These are phyloP conservation scores for Archaeoteleia sp. DNA, from an alignment of 2,888 invertebrate species.

Conservation along the genomic window DNA sequence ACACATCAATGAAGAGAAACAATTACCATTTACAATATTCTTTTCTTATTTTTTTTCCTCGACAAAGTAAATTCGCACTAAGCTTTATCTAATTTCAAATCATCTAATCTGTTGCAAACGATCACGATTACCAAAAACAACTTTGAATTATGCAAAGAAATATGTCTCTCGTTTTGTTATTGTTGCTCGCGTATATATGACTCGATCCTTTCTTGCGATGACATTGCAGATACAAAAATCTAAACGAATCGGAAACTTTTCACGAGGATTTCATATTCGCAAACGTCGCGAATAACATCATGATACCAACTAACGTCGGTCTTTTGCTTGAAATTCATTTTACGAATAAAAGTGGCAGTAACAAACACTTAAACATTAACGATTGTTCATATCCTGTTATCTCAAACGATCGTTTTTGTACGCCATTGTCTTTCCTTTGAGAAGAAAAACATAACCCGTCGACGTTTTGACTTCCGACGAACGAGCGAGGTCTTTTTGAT, in stretches of 20 bases:
- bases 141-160: too few species aligned
- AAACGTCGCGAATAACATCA: background rate
- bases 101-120: conserved; percentile 9
- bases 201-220: conserved; percentile 8
- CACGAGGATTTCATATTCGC: background rate
- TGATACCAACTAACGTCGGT: background rate
- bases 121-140: too few species aligned
- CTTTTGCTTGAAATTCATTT: conserved; percentile 5
- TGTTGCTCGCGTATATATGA: conserved; percentile 2
- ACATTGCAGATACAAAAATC: conserved; percentile 18
- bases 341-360: conserved; percentile 40
- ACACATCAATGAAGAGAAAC: conserved; percentile 43
- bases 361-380: conserved; percentile 35
- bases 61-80: conserved; percentile 45
- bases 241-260: background rate
- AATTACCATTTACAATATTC: conserved; percentile 31
- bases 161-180: conserved; percentile 29
- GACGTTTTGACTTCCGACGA: conserved; percentile 41
- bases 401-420: conserved; percentile 10
- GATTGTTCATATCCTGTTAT: conserved; percentile 14
- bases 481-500: conserved; percentile 10
- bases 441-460: conserved; percentile 21
- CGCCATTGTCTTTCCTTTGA: conserved; percentile 12
- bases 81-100: conserved; percentile 39
- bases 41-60: conserved; percentile 13